Evolutionary conservation across 1,140 invertebrate genomes (phyloP).

Genomic region (Tetragonula clypearis): DNA sequence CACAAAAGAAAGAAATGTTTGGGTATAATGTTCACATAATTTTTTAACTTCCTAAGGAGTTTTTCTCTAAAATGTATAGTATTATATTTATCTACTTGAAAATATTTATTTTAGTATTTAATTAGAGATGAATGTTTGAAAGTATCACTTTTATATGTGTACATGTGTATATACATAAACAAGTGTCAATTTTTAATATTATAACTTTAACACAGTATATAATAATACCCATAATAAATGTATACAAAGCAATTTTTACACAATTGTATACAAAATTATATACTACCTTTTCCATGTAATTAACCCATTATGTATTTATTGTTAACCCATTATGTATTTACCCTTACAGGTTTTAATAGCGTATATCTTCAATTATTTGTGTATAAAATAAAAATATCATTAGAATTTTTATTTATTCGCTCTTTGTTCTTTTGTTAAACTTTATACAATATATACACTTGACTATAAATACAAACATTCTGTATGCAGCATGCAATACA

Average conservation of each 20-base stretch:
- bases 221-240: conserved; percentile 59
- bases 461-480: conserved; percentile 29
- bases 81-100: conserved; percentile 36
- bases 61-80: conserved; percentile 41
- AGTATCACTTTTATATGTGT: conserved; percentile 41
- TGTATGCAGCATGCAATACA: conserved; percentile 55
- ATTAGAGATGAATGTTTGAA: conserved; percentile 30
- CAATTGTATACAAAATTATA: conserved; percentile 44
- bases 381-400: neutral
- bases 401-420: conserved; percentile 26
- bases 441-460: conserved; percentile 19
- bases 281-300: conserved; percentile 52
- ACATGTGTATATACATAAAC: conserved; percentile 55
- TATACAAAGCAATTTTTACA: conserved; percentile 51
- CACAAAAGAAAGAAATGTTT: neutral
- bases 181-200: conserved; percentile 62
- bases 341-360: conserved; percentile 31
- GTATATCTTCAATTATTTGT: neutral
- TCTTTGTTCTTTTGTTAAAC: conserved; percentile 2
- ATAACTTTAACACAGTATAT: conserved; percentile 48
- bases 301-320: conserved; percentile 18
- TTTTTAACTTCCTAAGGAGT: conserved; percentile 30
- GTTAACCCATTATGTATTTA: neutral
- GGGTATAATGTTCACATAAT: conserved; percentile 5
- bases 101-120: conserved; percentile 46